Evolutionary conservation across 2,113 vertebrate species (phyloP), one percentile per base, ranked within the genome.

Genomic region (Ploceus nigricollis): DNA sequence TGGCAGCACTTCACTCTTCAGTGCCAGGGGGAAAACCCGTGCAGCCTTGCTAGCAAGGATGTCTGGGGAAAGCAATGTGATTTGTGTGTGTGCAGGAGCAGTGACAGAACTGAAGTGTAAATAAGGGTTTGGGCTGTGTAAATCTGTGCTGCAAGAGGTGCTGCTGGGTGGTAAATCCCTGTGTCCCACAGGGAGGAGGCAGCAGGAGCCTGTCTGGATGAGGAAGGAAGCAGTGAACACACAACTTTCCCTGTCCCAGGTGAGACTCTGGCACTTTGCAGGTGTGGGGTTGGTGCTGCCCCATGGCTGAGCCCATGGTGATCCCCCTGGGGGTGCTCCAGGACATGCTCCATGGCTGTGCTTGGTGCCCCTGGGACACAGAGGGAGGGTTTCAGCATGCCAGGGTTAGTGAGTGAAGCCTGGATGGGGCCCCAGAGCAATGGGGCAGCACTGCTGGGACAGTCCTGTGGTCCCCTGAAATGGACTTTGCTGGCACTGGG

Each of bases 231-330:
- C 12, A 3, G 31, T 4, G 6, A 50, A 30, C 6, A 2, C 42
- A 11, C 1, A 9, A 25, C 30, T 77, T 44, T 22, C 22, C 13
- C 15, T 3, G 4, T 16, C 25, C 17, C 2, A 4, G 35, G 15
- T 2, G 4, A 54, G 57, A 12, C 30, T 45, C 45, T 1, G 10
- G 17, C 44, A 6, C 37, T 75, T 31, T 19, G 82, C n/a, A 10
- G 0, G 0, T 10, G 30, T 1, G 16, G 15, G 10, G 35, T 33
- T 40, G 27, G 39, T 1, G 2, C 57, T 57, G 77, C 11, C 6
- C 35, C 2, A 0, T 0, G 8, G 54, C 6, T 31, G 64, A 72
- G 57, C 57, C 53, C 0, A 0, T 3, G 47, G 30, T 19, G 71
- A 31, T 37, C 13, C 23, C 9, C 2, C 2, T 13, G 1, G 7